Conservation (phyloP, 2,797 vertebrate genomes). For the Synaphobranchus kaupii region DNA sequence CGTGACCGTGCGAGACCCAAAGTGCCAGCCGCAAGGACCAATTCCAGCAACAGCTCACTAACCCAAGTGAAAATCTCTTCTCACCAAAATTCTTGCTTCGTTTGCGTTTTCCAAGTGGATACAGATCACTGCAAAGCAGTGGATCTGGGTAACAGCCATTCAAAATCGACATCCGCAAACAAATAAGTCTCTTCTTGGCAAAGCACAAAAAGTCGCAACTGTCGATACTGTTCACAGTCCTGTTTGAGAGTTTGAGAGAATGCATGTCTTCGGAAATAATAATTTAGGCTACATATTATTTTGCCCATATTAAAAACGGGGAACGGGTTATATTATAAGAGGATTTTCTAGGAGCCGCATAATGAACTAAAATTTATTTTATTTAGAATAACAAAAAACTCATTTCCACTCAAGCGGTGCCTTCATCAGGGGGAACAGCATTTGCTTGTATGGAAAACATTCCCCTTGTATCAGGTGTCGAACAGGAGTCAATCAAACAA, state of each 20-base stretch:
- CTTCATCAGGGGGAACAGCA: neutral
- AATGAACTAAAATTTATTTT: neutral
- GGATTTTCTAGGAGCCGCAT: neutral
- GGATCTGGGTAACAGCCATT: neutral
- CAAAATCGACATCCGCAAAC: neutral
- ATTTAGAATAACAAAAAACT: neutral
- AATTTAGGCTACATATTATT: neutral
- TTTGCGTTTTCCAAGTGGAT: neutral
- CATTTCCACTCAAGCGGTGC: neutral
- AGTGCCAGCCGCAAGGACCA: neutral
- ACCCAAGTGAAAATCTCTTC: neutral
- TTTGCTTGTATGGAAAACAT: neutral
- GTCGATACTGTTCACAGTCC: neutral
- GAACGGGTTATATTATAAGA: neutral
- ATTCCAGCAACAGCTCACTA: neutral
- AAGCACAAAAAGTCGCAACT: neutral
- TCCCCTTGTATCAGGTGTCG: neutral
- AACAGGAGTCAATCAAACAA: neutral
- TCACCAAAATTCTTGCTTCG: neutral
- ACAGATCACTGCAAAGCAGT: neutral
- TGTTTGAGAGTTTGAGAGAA: neutral
- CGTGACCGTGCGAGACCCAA: neutral
- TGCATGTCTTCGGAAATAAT: neutral
- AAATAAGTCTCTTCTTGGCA: neutral
- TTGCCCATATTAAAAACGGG: neutral